Evolutionary conservation across 1,140 invertebrate species (phyloP).

Genomic region (Dicyema japonicum): DNA sequence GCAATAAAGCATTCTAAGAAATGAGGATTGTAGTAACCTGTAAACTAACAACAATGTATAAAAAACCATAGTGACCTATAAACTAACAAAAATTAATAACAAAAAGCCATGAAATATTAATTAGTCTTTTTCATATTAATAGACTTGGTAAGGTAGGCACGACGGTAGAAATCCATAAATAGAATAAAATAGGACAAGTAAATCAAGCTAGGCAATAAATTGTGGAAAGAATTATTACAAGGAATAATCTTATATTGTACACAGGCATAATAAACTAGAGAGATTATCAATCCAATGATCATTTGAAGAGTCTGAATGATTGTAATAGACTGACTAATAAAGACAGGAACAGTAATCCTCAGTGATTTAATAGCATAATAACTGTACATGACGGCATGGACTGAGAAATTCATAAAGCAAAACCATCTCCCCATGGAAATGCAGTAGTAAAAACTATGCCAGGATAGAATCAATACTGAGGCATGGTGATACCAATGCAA

Average conservation of each 20-base stretch:
- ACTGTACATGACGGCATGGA: conserved; percentile 84
- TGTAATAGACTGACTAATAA: conserved; percentile 63
- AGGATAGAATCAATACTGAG: conserved; percentile 50
- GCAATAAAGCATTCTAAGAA: too few relatives aligned
- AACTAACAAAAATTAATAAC: too few relatives aligned
- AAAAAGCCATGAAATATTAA: too few relatives aligned
- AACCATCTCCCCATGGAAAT: conserved; percentile 76
- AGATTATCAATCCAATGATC: too few relatives aligned
- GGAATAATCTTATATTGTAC: too few relatives aligned
- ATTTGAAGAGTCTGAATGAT: conserved; percentile 62
- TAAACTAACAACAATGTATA: too few relatives aligned
- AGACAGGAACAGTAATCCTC: conserved; percentile 43
- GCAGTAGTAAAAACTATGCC: conserved; percentile 83
- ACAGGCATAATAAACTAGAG: too few relatives aligned
- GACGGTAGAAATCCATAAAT: conserved; percentile 1
- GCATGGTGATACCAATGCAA: conserved; percentile 53
- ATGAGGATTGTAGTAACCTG: too few relatives aligned
- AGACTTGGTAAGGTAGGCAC: conserved; percentile 1
- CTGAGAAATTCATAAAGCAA: conserved; percentile 89
- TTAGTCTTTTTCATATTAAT: too few relatives aligned
- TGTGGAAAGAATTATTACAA: too few relatives aligned
- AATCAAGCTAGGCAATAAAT: background rate
- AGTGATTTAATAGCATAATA: conserved; percentile 68
- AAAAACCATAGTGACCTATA: too few relatives aligned
- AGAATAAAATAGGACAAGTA: conserved; percentile 2